phyloP scores from a whole-genome alignment of 2,888 invertebrate species.

The Andrena trimmerana region DNA sequence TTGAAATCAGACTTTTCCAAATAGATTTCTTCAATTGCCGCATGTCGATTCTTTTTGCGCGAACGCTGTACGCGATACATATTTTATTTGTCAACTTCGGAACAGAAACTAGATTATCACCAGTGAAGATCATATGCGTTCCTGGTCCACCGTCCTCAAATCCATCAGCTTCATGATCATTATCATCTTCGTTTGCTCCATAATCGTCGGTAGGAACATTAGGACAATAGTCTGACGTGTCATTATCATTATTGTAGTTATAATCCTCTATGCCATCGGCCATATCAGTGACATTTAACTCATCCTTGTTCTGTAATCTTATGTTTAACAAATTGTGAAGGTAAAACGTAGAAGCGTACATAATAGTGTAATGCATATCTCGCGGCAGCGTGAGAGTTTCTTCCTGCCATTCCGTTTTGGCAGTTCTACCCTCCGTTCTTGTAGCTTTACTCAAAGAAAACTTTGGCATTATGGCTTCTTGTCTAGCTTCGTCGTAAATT shows the following conservation, averaged over 20 bases:
- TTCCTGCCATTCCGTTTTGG: slow-evolving; percentile 70
- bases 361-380: slow-evolving; percentile 69
- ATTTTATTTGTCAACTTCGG: slow-evolving; percentile 89
- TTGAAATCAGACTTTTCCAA: slow-evolving; percentile 87
- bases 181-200: slow-evolving; percentile 43
- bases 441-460: slow-evolving; percentile 44
- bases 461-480: slow-evolving; percentile 35
- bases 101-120: slow-evolving; percentile 88
- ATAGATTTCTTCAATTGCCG: slow-evolving; percentile 91
- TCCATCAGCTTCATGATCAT: slow-evolving; percentile 55
- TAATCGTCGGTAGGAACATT: slow-evolving; percentile 77
- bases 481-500: slow-evolving; percentile 44
- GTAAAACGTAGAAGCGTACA: slow-evolving; percentile 59
- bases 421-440: slow-evolving; percentile 65
- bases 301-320: slow-evolving; percentile 2
- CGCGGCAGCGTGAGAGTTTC: slow-evolving; percentile 69
- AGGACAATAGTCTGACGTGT: slow-evolving; percentile 86
- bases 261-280: slow-evolving; percentile 84
- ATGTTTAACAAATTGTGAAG: slow-evolving; percentile 52
- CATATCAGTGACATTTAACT: slow-evolving; percentile 54
- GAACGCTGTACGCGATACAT: slow-evolving; percentile 92
- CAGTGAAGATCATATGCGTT: slow-evolving; percentile 80
- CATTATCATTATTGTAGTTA: slow-evolving; percentile 87
- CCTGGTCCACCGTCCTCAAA: slow-evolving; percentile 69
- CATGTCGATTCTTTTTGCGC: slow-evolving; percentile 95